Base-by-base conservation (phyloP, 1,140 invertebrate genomes). In the Pogonomyrmex californicus region DNA sequence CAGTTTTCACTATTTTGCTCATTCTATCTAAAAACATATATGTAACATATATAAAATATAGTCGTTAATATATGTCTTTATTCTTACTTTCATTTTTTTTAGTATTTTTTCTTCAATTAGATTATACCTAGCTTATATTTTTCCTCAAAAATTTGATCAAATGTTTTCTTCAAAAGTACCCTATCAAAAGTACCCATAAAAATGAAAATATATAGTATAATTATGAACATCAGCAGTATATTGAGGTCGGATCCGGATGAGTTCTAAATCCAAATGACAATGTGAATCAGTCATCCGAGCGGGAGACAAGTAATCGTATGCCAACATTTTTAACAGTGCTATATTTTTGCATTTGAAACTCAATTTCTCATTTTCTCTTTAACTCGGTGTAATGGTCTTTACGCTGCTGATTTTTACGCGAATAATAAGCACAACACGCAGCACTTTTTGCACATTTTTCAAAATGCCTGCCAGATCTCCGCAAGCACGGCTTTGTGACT, bases 401-500 rank as follows among this genome's bases (percentile, higher is more conserved):
- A 23, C 23, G 23, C 62, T 33, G 68, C 49, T 60, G n/a, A 38
- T 68, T 73, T 79, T 62, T 36, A 23, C 41, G 54, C n/a, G 17
- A 14, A 36, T 58, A 62, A 73, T 58, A 71, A 60, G 47, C 6
- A 44, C 30, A 36, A 36, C 44, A 58, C 36, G 38, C 23, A 56
- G 1, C 5, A 12, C 36, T 44, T 73, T 71, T 60, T 47, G 54
- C 10, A 30, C 3, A 44, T 47, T 58, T 82, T 73, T 49, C 51
- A 23, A 62, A 83, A 75, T 30, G 17, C 23, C 33, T 47, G 17
- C 12, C 17, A 58, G 63, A 70, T 4, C 6, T 30, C 51, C 33
- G 33, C 5, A 12, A 83, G 68, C 41, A 17, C 1, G 41, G 41
- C 79, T 82, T 73, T 82, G 38, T 70, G 10, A 81, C 2, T 68